Percentiles rank a stretch among this genome's conserved stretches.
Conservation (phyloP, 2,797 vertebrate species). For the Miichthys miiuy region DNA sequence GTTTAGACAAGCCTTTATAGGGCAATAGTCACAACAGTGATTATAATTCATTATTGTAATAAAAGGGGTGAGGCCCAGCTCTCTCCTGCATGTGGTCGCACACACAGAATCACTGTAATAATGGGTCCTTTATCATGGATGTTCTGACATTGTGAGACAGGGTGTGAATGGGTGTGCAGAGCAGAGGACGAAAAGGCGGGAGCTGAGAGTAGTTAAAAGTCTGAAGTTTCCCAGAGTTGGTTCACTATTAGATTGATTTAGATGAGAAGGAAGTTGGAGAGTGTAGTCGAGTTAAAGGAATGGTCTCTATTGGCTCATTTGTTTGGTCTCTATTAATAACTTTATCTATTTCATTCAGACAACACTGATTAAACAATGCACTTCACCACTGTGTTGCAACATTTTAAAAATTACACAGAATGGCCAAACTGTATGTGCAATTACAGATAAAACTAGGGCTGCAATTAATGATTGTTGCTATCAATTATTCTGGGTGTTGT, state of each 20-base stretch:
- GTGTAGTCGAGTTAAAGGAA: background rate
- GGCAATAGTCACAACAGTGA: slow-evolving; percentile 72
- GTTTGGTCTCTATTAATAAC: slow-evolving; percentile 1
- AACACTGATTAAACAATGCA: background rate
- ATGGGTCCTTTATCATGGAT: slow-evolving; percentile 44
- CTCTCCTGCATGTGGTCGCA: slow-evolving; percentile 39
- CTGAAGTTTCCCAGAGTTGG: slow-evolving; percentile 24
- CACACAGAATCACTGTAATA: slow-evolving; percentile 38
- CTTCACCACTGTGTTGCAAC: background rate
- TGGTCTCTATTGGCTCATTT: background rate
- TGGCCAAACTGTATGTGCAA: background rate
- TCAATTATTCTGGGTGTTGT: background rate
- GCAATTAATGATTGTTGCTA: background rate
- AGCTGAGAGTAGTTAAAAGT: background rate
- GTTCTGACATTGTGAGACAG: slow-evolving; percentile 48
- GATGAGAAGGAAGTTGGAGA: background rate
- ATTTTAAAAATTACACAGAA: background rate
- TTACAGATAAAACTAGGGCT: background rate
- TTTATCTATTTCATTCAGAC: background rate
- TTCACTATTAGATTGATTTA: background rate
- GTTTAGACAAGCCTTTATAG: slow-evolving; percentile 66
- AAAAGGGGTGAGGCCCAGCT: slow-evolving; percentile 52
- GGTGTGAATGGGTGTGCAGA: slow-evolving; percentile 33
- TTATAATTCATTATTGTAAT: slow-evolving; percentile 80
- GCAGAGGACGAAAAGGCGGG: slow-evolving; percentile 4